Conservation (phyloP, 2,797 vertebrate genomes). For the Clarias pachynema region DNA sequence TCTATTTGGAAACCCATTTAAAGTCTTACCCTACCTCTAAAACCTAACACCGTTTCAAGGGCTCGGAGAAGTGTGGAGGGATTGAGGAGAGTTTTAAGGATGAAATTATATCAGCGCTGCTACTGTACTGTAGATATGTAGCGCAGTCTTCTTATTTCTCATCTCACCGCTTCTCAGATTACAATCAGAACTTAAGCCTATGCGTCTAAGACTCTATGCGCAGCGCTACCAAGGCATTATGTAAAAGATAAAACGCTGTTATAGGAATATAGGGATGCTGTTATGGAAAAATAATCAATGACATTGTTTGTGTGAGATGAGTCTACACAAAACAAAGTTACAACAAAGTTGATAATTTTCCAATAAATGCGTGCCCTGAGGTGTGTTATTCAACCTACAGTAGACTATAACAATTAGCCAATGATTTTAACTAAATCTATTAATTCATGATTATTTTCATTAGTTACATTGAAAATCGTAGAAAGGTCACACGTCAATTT, state of each 20-base stretch:
- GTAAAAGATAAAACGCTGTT: neutral
- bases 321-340: neutral
- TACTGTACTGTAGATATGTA: neutral
- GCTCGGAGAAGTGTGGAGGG: constrained; percentile 3
- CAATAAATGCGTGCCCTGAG: neutral
- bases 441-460: neutral
- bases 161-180: constrained; percentile 4
- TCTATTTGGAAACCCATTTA: constrained; percentile 34
- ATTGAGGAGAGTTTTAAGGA: constrained; percentile 11
- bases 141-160: neutral
- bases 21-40: constrained; percentile 4
- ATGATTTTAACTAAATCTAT: neutral
- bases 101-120: constrained; percentile 5
- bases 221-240: neutral
- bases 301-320: neutral
- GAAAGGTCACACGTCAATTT: neutral
- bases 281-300: neutral
- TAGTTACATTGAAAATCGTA: neutral
- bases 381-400: neutral
- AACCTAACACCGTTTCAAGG: constrained; percentile 8
- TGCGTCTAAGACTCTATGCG: neutral
- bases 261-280: neutral
- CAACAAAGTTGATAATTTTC: neutral
- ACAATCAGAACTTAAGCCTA: neutral
- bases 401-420: neutral